Evolutionary conservation across 2,888 invertebrate species (phyloP).

Genomic region (Digitonthophagus gazella): DNA sequence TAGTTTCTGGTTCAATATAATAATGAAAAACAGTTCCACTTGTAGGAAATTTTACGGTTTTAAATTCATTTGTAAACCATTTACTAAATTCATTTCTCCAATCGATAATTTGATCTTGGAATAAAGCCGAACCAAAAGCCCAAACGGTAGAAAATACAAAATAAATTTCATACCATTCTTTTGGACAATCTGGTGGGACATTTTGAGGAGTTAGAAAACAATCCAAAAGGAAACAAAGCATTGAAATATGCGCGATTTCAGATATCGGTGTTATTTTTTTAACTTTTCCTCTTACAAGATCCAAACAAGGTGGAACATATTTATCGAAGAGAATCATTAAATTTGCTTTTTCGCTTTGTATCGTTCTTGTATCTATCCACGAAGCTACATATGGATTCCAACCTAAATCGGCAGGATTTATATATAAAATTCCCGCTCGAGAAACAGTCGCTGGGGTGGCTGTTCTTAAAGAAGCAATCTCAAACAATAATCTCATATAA

Average conservation of each 20-base stretch:
- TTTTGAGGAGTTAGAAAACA: constrained; percentile 77
- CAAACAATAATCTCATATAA: constrained; percentile 88
- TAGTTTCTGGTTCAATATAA: constrained; percentile 83
- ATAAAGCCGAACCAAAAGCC: constrained; percentile 91
- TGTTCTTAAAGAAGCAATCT: constrained; percentile 84
- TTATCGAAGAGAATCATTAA: constrained; percentile 88
- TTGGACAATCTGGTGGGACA: constrained; percentile 84
- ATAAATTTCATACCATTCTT: constrained; percentile 92
- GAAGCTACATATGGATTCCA: constrained; percentile 93
- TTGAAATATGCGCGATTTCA: constrained; percentile 85
- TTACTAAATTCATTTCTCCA: constrained; percentile 93
- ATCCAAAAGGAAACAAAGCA: constrained; percentile 84
- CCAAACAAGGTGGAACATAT: constrained; percentile 82
- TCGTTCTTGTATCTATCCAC: constrained; percentile 78
- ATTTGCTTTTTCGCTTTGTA: constrained; percentile 73
- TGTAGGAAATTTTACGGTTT: constrained; percentile 82
- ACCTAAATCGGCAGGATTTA: constrained; percentile 90
- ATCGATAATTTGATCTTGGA: constrained; percentile 88
- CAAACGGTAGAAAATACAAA: constrained; percentile 88
- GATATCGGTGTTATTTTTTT: constrained; percentile 90
- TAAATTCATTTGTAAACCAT: constrained; percentile 93
- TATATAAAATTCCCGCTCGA: constrained; percentile 89
- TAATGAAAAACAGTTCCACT: constrained; percentile 84
- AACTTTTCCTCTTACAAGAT: constrained; percentile 69
- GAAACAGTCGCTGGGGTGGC: constrained; percentile 97